Conservation (phyloP, 1,140 invertebrate species). For the Drusus annulatus region DNA sequence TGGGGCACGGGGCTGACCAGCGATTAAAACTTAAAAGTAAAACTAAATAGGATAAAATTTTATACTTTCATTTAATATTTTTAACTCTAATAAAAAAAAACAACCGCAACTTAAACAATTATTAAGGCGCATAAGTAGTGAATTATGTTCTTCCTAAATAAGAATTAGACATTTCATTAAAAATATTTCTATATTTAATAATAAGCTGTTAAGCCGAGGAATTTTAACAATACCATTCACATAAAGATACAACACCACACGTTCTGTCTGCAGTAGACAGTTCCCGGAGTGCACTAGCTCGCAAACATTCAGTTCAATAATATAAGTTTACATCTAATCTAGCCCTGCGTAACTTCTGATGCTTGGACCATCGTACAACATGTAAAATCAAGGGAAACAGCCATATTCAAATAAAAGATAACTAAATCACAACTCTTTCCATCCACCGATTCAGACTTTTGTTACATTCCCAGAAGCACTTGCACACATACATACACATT, state of each 20-base stretch:
- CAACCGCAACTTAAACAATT: conserved; percentile 55
- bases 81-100: conserved; percentile 52
- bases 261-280: too few relatives aligned
- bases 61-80: conserved; percentile 48
- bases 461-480: conserved; percentile 41
- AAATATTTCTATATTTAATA: conserved; percentile 57
- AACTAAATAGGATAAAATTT: conserved; percentile 47
- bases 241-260: conserved; percentile 38
- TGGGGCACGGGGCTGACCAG: neutral
- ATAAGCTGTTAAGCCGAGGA: conserved; percentile 57
- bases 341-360: neutral
- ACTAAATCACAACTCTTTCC: conserved; percentile 57
- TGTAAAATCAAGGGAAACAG: conserved; percentile 51
- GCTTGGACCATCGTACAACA: conserved; percentile 25
- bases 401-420: conserved; percentile 55
- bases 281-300: neutral
- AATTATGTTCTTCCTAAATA: conserved; percentile 52
- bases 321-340: conserved; percentile 44
- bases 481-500: neutral
- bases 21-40: conserved; percentile 42
- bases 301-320: conserved; percentile 38
- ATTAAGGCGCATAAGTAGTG: conserved; percentile 58
- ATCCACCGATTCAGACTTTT: conserved; percentile 56
- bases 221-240: conserved; percentile 55
- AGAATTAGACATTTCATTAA: conserved; percentile 57